Conservation (phyloP, 2,113 vertebrate genomes). For the Plecotus auritus region DNA sequence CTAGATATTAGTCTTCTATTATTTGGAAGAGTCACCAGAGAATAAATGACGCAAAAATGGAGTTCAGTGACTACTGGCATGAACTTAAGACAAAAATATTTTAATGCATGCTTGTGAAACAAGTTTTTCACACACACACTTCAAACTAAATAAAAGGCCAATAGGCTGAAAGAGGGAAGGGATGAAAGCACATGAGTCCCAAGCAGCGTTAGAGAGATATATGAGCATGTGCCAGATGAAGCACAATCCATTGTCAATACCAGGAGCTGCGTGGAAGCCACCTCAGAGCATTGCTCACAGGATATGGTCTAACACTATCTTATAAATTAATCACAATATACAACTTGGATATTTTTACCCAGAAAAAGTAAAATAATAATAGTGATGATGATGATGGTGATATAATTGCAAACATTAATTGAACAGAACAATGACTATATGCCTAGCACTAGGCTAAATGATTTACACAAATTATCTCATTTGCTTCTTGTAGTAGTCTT, state of each 20-base stretch:
- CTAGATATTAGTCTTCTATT: background rate
- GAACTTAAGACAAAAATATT: background rate
- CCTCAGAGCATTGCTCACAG: slow-evolving; percentile 28
- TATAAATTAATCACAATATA: slow-evolving; percentile 62
- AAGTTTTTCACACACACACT: background rate
- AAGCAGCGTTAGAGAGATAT: background rate
- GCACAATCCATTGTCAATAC: background rate
- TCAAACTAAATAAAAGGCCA: background rate
- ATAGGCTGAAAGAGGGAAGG: background rate
- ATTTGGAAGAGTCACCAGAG: background rate
- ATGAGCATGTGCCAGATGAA: background rate
- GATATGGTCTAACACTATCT: slow-evolving; percentile 25
- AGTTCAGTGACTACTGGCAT: background rate
- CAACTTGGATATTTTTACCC: slow-evolving; percentile 43
- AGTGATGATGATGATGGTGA: background rate
- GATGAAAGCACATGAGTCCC: background rate
- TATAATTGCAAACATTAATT: background rate
- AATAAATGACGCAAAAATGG: background rate
- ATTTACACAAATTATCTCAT: background rate
- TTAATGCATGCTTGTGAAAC: background rate
- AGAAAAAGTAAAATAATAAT: slow-evolving; percentile 37
- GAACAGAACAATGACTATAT: background rate
- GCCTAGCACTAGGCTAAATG: background rate
- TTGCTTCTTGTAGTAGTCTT: background rate
- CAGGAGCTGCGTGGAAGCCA: background rate